Percentiles rank a stretch among this genome's conserved stretches.
These are phyloP conservation scores for Forbesichthys agassizii DNA, from an alignment of 2,113 vertebrate species.

Conservation along the genomic window DNA sequence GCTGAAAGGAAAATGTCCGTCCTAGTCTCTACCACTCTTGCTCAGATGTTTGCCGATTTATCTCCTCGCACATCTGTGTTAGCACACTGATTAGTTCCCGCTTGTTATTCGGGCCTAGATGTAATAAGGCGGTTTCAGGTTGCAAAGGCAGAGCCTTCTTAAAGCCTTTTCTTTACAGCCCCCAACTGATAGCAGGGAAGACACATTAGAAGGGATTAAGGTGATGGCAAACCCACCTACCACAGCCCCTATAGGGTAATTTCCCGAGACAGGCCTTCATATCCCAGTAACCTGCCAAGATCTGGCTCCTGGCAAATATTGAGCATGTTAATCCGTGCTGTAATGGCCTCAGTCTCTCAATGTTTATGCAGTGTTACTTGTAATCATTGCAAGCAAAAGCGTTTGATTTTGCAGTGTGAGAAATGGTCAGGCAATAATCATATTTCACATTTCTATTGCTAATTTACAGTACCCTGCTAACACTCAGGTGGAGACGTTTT, in stretches of 20 bases:
- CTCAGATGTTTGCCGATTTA: constrained; percentile 42
- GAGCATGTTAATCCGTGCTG: constrained; percentile 70
- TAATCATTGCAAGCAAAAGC: constrained; percentile 59
- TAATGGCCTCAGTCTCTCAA: constrained; percentile 64
- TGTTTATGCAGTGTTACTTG: constrained; percentile 58
- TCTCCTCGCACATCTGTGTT: constrained; percentile 41
- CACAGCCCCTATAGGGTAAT: constrained; percentile 53
- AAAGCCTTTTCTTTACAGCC: constrained; percentile 43
- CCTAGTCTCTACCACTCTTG: constrained; percentile 10
- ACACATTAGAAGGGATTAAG: constrained; percentile 72
- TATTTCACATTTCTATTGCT: constrained; percentile 32
- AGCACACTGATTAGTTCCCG: constrained; percentile 66
- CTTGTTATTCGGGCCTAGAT: constrained; percentile 63
- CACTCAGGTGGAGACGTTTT: constrained; percentile 34
- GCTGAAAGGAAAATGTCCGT: too few relatives aligned
- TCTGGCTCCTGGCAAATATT: constrained; percentile 62
- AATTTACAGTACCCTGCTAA: constrained; percentile 46
- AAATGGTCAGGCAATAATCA: constrained; percentile 62
- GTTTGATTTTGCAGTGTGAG: constrained; percentile 39
- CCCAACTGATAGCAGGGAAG: constrained; percentile 64
- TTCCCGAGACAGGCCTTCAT: constrained; percentile 60
- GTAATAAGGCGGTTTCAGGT: constrained; percentile 53
- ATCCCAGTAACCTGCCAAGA: constrained; percentile 64
- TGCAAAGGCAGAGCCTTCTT: constrained; percentile 46
- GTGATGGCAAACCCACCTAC: constrained; percentile 71